phyloP scores from a whole-genome alignment of 92 coral and sea anemone species.

The Porites rus region DNA sequence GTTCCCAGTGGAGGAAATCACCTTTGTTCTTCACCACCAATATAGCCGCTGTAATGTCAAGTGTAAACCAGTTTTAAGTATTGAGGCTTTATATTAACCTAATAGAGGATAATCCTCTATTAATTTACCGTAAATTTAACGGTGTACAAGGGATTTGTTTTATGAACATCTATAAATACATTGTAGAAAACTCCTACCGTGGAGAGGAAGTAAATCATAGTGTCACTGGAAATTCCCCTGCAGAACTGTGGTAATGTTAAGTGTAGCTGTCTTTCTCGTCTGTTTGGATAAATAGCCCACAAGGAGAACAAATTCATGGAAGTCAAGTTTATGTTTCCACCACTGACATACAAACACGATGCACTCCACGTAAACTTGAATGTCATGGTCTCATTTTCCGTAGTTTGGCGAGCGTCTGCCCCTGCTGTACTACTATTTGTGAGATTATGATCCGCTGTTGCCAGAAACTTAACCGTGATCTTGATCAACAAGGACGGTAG shows the following conservation, averaged over 20 bases:
- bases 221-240: neutral
- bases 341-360: conserved; percentile 48
- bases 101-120: no score
- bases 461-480: conserved; percentile 29
- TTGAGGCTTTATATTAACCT: no score
- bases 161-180: no score
- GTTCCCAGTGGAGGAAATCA: no score
- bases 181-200: conserved; percentile 17
- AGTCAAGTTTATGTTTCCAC: conserved; percentile 8
- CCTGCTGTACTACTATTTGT: neutral
- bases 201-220: conserved; percentile 44
- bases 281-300: conserved; percentile 51
- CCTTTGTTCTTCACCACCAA: no score
- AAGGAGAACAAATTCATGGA: conserved; percentile 43
- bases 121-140: no score
- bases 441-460: neutral
- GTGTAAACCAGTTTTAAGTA: no score
- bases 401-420: neutral
- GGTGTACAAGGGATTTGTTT: no score
- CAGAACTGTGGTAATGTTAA: conserved; percentile 54
- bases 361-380: conserved; percentile 37
- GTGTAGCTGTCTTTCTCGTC: conserved; percentile 38
- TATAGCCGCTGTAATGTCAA: no score
- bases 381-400: neutral
- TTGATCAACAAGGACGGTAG: conserved; percentile 43